Evolutionary conservation across 2,888 invertebrate genomes (phyloP).

Genomic region (Magallana nippona): DNA sequence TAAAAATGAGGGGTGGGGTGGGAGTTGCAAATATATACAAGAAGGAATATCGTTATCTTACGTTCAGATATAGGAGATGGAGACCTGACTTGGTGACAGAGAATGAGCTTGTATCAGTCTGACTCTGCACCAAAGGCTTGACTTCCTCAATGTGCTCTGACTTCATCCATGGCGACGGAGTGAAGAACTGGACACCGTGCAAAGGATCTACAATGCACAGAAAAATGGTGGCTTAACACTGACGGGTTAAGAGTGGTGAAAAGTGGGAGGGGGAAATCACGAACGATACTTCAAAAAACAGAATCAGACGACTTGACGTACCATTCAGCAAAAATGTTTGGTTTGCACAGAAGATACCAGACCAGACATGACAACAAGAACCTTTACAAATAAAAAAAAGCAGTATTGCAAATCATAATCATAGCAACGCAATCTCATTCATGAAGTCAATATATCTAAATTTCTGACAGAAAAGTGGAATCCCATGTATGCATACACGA

Average conservation of each 20-base stretch:
- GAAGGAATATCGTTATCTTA: slow-evolving; percentile 18
- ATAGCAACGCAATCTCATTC: too few relatives aligned
- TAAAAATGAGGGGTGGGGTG: neutral
- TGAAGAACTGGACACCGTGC: slow-evolving; percentile 18
- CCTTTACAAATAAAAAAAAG: slow-evolving; percentile 1
- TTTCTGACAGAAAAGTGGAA: too few relatives aligned
- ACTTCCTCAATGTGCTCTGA: slow-evolving; percentile 5
- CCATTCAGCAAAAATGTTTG: slow-evolving; percentile 42
- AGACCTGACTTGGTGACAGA: slow-evolving; percentile 35
- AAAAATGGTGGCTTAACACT: too few relatives aligned
- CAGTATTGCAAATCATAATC: too few relatives aligned
- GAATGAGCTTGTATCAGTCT: slow-evolving; percentile 34
- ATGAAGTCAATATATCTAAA: too few relatives aligned
- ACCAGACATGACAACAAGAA: slow-evolving; percentile 37
- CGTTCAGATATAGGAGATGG: slow-evolving; percentile 48
- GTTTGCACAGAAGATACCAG: slow-evolving; percentile 45
- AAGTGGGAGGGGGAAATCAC: neutral
- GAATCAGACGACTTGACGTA: neutral
- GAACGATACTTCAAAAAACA: neutral
- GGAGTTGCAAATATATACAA: too few relatives aligned
- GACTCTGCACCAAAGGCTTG: neutral
- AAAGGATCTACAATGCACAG: neutral
- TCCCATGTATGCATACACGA: too few relatives aligned
- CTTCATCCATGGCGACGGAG: slow-evolving; percentile 32
- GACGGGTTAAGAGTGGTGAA: neutral